Conservation (phyloP, 2,797 vertebrate genomes). For the Staurois parvus region DNA sequence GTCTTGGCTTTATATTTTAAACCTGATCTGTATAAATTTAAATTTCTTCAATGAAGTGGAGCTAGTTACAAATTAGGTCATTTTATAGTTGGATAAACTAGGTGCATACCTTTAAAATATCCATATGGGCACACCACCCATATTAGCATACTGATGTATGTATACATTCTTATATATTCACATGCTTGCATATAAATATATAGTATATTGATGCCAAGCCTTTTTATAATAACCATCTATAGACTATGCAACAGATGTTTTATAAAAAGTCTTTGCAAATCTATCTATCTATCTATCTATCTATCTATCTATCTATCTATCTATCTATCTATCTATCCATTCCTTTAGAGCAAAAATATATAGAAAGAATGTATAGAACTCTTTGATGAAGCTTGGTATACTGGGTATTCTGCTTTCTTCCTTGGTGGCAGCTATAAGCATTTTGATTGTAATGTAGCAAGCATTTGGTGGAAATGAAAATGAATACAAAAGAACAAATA, state of each 20-base stretch:
- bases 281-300: slow-evolving; percentile 4
- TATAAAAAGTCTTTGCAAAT: too few relatives aligned
- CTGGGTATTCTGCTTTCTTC: slow-evolving; percentile 64
- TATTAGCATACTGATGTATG: not conserved
- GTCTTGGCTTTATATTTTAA: slow-evolving; percentile 5
- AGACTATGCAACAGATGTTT: too few relatives aligned
- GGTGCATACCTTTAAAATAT: not conserved
- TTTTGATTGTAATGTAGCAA: slow-evolving; percentile 58
- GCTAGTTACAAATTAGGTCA: slow-evolving; percentile 30
- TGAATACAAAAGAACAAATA: slow-evolving; percentile 69
- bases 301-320: not conserved
- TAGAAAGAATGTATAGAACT: slow-evolving; percentile 18
- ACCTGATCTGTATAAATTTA: slow-evolving; percentile 4
- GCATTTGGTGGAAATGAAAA: slow-evolving; percentile 69
- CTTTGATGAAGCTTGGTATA: slow-evolving; percentile 63
- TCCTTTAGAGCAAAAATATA: not conserved
- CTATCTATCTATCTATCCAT: too few relatives aligned
- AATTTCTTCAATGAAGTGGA: not conserved
- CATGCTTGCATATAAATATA: not conserved
- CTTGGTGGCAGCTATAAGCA: slow-evolving; percentile 65
- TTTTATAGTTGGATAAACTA: slow-evolving; percentile 22
- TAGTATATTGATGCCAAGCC: not conserved
- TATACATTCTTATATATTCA: slow-evolving; percentile 21
- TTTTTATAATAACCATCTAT: too few relatives aligned
- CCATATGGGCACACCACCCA: not conserved